Conservation (phyloP, 2,888 invertebrate genomes). For the Apodemia hepburni region DNA sequence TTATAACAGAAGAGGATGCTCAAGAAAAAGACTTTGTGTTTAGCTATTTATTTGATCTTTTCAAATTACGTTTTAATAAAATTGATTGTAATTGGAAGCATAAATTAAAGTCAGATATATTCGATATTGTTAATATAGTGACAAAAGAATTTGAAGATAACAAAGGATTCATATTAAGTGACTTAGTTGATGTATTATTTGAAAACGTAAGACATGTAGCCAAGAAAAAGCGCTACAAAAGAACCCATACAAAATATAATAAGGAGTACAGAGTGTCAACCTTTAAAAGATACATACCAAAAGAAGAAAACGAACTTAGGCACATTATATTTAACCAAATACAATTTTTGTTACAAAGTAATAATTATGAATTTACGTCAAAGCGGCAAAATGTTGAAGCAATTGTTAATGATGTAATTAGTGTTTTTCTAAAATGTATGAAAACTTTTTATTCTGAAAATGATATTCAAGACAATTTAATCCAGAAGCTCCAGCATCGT, state of each 20-base stretch:
- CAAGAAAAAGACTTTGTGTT: slow-evolving; percentile 26
- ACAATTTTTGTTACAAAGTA: slow-evolving; percentile 34
- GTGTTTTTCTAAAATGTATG: slow-evolving; percentile 32
- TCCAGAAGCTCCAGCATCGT: background rate
- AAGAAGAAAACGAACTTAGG: slow-evolving; percentile 41
- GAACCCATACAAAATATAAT: slow-evolving; percentile 4
- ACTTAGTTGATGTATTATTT: slow-evolving; percentile 41
- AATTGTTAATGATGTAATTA: slow-evolving; percentile 45
- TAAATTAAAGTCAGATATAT: slow-evolving; percentile 29
- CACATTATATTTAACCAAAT: slow-evolving; percentile 40
- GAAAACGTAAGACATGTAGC: slow-evolving; percentile 31
- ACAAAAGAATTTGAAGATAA: slow-evolving; percentile 28
- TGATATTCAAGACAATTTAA: slow-evolving; percentile 3
- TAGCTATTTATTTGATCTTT: slow-evolving; percentile 27
- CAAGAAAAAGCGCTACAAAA: slow-evolving; percentile 15
- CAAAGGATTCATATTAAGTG: slow-evolving; percentile 37
- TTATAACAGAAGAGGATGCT: slow-evolving; percentile 23
- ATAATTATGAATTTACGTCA: slow-evolving; percentile 30
- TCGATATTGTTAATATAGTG: slow-evolving; percentile 25
- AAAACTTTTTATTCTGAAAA: background rate
- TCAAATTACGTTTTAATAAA: slow-evolving; percentile 18
- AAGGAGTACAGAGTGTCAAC: slow-evolving; percentile 12
- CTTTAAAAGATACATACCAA: slow-evolving; percentile 32
- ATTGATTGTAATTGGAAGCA: slow-evolving; percentile 19
- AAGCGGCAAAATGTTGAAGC: slow-evolving; percentile 32